Percentiles rank a stretch among this genome's conserved stretches.
These are phyloP conservation scores for Pogonus chalceus DNA, from an alignment of 1,140 invertebrate genomes.

Conservation along the genomic window DNA sequence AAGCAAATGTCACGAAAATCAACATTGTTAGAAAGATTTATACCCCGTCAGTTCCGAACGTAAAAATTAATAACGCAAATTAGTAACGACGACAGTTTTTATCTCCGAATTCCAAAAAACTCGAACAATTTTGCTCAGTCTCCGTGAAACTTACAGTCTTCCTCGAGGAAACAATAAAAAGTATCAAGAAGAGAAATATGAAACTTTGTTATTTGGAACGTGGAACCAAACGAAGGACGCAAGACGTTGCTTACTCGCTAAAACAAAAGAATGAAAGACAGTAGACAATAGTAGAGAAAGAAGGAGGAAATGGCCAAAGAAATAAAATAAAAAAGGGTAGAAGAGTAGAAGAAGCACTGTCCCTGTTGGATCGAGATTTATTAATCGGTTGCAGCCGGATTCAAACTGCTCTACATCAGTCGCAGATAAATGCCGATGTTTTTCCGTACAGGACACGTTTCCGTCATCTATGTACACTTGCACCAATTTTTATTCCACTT, in stretches of 20 bases:
- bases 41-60: too few species aligned
- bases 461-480: too few species aligned
- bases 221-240: background rate
- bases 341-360: background rate
- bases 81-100: background rate
- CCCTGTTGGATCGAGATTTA: conserved; percentile 4
- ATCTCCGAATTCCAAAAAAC: background rate
- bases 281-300: background rate
- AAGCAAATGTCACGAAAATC: too few species aligned
- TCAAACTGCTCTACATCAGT: conserved; percentile 2
- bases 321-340: background rate
- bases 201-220: conserved; percentile 2
- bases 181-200: conserved; percentile 3
- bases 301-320: background rate
- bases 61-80: conserved; percentile 1
- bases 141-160: background rate
- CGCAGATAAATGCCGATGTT: conserved; percentile 3
- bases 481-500: too few species aligned
- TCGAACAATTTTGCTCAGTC: background rate
- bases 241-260: background rate
- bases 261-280: background rate
- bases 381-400: conserved; percentile 3
- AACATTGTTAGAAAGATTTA: too few species aligned
- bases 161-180: conserved; percentile 1
- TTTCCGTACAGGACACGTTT: background rate